These are phyloP conservation scores for Uloborus plumipes DNA, from an alignment of 2,888 invertebrate genomes.

Conservation along the genomic window DNA sequence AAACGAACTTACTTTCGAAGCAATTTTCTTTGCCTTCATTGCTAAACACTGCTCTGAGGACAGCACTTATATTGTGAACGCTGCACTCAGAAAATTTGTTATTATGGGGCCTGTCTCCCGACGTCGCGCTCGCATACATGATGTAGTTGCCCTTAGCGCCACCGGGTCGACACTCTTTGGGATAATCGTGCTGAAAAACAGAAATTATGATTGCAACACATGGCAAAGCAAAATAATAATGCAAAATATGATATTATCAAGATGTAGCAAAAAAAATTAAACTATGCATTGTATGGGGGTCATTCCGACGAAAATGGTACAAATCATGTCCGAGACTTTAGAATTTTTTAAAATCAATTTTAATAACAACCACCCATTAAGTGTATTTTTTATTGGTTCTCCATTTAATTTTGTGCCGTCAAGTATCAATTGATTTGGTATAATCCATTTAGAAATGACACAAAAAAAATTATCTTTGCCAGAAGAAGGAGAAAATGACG, in stretches of 20 bases:
- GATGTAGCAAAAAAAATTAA: too few relatives aligned
- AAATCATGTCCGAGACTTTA: too few relatives aligned
- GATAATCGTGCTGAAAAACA: conserved; percentile 87
- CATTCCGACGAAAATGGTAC: too few relatives aligned
- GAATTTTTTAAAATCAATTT: too few relatives aligned
- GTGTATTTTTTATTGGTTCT: too few relatives aligned
- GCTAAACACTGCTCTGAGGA: conserved; percentile 88
- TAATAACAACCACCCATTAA: too few relatives aligned
- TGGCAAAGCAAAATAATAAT: neutral
- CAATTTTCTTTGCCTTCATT: conserved; percentile 91
- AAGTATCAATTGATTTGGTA: too few relatives aligned
- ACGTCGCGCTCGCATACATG: conserved; percentile 99
- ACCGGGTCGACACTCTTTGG: conserved; percentile 87
- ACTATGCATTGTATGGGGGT: too few relatives aligned
- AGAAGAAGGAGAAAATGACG: too few relatives aligned
- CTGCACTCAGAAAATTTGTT: conserved; percentile 97
- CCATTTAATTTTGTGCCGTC: too few relatives aligned
- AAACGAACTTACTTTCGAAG: conserved; percentile 78
- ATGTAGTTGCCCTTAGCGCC: conserved; percentile 96
- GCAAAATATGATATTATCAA: neutral
- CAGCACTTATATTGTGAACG: conserved; percentile 93
- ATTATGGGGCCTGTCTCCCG: conserved; percentile 97
- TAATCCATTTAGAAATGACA: too few relatives aligned
- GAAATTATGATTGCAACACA: conserved; percentile 8
- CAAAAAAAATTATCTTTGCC: too few relatives aligned